A percentile compares a stretch with the other conserved stretches of the same genome.
Conservation (phyloP, 2,797 vertebrate genomes). For the Macropus fuliginosus region DNA sequence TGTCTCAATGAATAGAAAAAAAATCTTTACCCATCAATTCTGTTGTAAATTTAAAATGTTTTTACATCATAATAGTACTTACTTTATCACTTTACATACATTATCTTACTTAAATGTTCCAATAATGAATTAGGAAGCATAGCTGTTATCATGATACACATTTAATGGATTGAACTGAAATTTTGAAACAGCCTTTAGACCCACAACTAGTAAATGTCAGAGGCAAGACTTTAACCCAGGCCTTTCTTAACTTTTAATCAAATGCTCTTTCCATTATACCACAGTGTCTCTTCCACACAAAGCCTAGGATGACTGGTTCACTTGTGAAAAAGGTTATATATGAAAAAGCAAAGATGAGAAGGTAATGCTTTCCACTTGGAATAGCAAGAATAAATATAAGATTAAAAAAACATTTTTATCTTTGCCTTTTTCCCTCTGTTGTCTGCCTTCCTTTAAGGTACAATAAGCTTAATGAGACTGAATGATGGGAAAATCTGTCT, state of each 20-base stretch:
- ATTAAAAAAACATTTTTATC: neutral
- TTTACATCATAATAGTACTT: constrained; percentile 15
- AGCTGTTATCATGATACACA: neutral
- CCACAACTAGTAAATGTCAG: neutral
- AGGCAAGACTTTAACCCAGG: neutral
- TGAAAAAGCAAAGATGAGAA: neutral
- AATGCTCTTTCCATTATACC: neutral
- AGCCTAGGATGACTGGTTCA: neutral
- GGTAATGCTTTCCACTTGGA: neutral
- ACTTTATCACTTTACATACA: neutral
- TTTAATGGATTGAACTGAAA: neutral
- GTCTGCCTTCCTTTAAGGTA: constrained; percentile 20
- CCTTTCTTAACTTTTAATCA: neutral
- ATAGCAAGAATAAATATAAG: neutral
- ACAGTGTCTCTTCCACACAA: neutral
- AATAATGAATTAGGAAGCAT: neutral
- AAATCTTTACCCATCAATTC: neutral
- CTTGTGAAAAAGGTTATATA: neutral
- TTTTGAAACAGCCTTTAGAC: neutral
- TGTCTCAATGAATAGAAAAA: constrained; percentile 5
- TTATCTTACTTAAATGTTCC: neutral
- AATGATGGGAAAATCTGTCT: constrained; percentile 4
- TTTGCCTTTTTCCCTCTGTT: neutral
- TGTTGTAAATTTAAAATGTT: constrained; percentile 20
- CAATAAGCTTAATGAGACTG: constrained; percentile 23